phyloP scores from a whole-genome alignment of 2,113 vertebrate species.

The Illadopsis cleaveri region DNA sequence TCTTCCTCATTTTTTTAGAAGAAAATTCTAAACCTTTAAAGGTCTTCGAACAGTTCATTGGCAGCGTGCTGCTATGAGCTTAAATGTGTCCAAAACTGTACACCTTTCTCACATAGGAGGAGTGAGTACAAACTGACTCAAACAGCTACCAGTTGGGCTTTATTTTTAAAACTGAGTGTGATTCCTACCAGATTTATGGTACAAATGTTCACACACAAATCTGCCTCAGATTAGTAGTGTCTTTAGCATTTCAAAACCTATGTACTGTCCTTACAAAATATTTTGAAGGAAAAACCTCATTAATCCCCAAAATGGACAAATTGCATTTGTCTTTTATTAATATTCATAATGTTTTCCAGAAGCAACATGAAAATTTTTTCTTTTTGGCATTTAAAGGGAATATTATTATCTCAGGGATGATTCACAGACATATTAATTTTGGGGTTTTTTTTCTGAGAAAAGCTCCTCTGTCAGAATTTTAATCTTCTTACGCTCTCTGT shows the following conservation, averaged over 20 bases:
- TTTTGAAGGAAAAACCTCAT: not conserved
- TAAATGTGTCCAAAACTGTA: not conserved
- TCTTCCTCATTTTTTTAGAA: not conserved
- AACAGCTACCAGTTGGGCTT: slow-evolving; percentile 21
- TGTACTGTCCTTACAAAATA: not conserved
- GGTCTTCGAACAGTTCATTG: not conserved
- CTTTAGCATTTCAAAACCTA: slow-evolving; percentile 11
- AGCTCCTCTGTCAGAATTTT: slow-evolving; percentile 3
- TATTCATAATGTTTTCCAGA: not conserved
- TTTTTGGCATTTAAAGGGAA: not conserved
- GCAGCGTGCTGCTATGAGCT: not conserved
- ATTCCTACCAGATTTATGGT: not conserved
- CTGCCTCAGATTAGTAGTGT: not conserved
- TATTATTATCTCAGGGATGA: slow-evolving; percentile 12
- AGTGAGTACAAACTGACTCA: slow-evolving; percentile 37
- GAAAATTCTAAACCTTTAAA: not conserved
- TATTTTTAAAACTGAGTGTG: slow-evolving; percentile 48
- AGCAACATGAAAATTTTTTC: not conserved
- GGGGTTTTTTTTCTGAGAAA: not conserved
- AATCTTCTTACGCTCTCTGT: not conserved
- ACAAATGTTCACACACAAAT: slow-evolving; percentile 1
- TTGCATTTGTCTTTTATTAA: not conserved
- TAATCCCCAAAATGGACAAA: not conserved
- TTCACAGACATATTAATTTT: slow-evolving; percentile 22
- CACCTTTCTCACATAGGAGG: not conserved